Evolutionary conservation across 92 coral and sea anemone species (phyloP), one percentile per base, ranked within the genome.

Genomic region (Muricea muricata): DNA sequence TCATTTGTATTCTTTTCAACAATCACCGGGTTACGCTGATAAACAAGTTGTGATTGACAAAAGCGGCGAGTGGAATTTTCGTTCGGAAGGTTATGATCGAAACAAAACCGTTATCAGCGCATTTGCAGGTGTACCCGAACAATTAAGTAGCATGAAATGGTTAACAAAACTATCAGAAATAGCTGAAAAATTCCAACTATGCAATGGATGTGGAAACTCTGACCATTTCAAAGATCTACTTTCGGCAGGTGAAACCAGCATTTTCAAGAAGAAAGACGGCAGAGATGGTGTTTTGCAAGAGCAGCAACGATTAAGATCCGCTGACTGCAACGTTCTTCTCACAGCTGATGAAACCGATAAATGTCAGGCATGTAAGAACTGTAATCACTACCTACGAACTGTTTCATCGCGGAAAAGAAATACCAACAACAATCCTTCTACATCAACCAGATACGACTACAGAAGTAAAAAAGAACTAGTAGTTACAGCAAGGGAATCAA

Each of bases 341-440:
- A 23, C 23, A 25, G 13, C 25, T 33, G 28, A 41, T 24, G 13
- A 47, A 18, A 21, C 52, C 6, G 31, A 26, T 20, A 11, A 26
- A 61, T 73, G 79, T 24, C 58, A 24, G 8, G 18, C 61, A 4
- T 73, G 79, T 24, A 37, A 73, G 46, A 65, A 73, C 20, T 75
- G 79, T 13, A 52, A 81, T 21, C 72, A 87, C 54, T 81, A 80
- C 29, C 83, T 80, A 4, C 63, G 86, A 57, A 60, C 90, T 35
- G 61, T 80, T 34, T 47, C 42, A 65, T 80, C 78, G 18, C 65
- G 85, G 29, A 78, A 78, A 70, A 45, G 46, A 17, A 25, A 5
- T 23, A 60, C 45, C 20, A 34, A 2, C 12, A 40, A 52, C 10
- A 21, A 73, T 15, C 25, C 35, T 14, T 25, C 25, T 39, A 73